Evolutionary conservation across 2,797 vertebrate genomes (phyloP), one percentile per base, ranked within the genome.

Genomic region (Gephyroberyx darwinii): DNA sequence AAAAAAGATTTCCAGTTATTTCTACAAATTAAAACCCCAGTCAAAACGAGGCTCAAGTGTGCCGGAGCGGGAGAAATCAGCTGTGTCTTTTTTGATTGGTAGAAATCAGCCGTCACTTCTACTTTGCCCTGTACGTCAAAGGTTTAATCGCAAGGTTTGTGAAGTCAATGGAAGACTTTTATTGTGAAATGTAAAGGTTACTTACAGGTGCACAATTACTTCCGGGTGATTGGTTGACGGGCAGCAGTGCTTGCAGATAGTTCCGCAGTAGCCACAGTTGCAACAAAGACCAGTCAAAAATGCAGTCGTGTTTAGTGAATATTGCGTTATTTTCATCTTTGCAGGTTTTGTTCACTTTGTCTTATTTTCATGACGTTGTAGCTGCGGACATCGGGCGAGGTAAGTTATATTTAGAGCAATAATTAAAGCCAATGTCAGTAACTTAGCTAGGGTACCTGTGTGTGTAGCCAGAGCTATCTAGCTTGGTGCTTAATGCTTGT

Each of bases 341-440:
- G 12, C 84, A 89, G 14, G 14, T 89, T 12, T 77, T 93, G 2
- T 33, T 92, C 43, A 83, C 73, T n/a, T 30, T 91, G n/a, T 86
- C 87, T 2, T 76, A 62, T 65, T 85, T 91, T 17, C 85, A 78
- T 0, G 74, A 84, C 4, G 84, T 86, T 1, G 86, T 83, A 0
- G 78, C 88, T 1, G 92, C 91, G 4, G 88, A 80, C 14, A 79
- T 83, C 22, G 77, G 86, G 0, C 90, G 54, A 92, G 94, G 94
- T 94, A 86, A 91, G 90, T 75, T 30, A 17, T 14, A 13, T 76
- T 43, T 51, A 2, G 2, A 50, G 48, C 41, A 5, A 17, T 48
- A 39, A 47, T 2, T 58, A 22, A 30, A 37, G 62, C 33, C 14
- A 31, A 12, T 35, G 7, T 35, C 33, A 61, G 60, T 37, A 35